These are phyloP conservation scores for Entosphenus tridentatus DNA, from an alignment of 2,113 vertebrate genomes.

Conservation along the genomic window DNA sequence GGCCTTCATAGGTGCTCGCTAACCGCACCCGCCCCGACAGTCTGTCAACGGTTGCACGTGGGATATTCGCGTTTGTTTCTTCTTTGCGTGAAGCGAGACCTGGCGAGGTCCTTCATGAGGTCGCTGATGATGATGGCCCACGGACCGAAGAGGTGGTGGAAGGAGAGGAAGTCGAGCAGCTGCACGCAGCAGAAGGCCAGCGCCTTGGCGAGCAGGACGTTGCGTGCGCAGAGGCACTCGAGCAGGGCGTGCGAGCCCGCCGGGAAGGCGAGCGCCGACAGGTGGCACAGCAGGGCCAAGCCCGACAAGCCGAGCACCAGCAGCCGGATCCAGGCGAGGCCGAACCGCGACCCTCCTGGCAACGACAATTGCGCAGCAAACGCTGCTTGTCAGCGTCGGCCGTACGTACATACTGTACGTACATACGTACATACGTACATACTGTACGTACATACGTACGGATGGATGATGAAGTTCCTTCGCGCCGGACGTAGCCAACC, in stretches of 20 bases:
- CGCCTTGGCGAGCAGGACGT: conserved; percentile 18
- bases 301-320: conserved; percentile 18
- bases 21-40: too few species aligned
- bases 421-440: too few species aligned
- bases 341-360: conserved; percentile 12
- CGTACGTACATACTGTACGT: too few species aligned
- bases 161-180: conserved; percentile 22
- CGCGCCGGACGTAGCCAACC: too few species aligned
- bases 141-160: conserved; percentile 24
- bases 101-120: conserved; percentile 22
- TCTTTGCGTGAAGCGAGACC: conserved; percentile 8
- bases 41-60: too few species aligned
- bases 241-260: conserved; percentile 9
- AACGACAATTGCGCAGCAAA: too few species aligned
- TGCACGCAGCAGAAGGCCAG: conserved; percentile 22
- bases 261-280: conserved; percentile 15
- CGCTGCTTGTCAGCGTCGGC: too few species aligned
- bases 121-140: conserved; percentile 24
- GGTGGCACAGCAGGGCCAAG: conserved; percentile 17
- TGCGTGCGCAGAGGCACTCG: conserved; percentile 21
- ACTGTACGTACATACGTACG: too few species aligned
- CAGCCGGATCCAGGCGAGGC: conserved; percentile 20
- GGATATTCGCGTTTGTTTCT: too few species aligned
- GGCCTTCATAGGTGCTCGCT: too few species aligned
- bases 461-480: too few species aligned